Percentiles rank a stretch among this genome's conserved stretches.
Evolutionary conservation across 1,140 invertebrate species (phyloP).

Genomic region (Bombyx mori): ASM3026992v2 NC_085116.1:9629001-9629500

Average conservation of each 20-base stretch:
- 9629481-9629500: too few relatives aligned
- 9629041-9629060: constrained; percentile 15
- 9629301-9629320: constrained; percentile 89
- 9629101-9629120: not conserved
- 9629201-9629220: constrained; percentile 99
- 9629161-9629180: constrained; percentile 91
- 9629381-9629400: constrained; percentile 44
- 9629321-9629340: constrained; percentile 95
- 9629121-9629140: constrained; percentile 15
- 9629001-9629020: constrained; percentile 29
- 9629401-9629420: too few relatives aligned
- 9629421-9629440: too few relatives aligned
- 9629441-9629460: too few relatives aligned
- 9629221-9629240: constrained; percentile 99
- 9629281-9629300: constrained; percentile 94
- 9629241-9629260: constrained; percentile 93
- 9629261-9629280: constrained; percentile 97
- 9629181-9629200: constrained; percentile 95
- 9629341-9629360: constrained; percentile 95
- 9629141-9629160: constrained; percentile 88
- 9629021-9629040: constrained; percentile 54
- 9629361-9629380: constrained; percentile 98
- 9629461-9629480: too few relatives aligned
- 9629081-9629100: not conserved
- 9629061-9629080: constrained; percentile 5